phyloP scores from a whole-genome alignment of 2,888 invertebrate species.

The Phytoseiulus persimilis region DNA sequence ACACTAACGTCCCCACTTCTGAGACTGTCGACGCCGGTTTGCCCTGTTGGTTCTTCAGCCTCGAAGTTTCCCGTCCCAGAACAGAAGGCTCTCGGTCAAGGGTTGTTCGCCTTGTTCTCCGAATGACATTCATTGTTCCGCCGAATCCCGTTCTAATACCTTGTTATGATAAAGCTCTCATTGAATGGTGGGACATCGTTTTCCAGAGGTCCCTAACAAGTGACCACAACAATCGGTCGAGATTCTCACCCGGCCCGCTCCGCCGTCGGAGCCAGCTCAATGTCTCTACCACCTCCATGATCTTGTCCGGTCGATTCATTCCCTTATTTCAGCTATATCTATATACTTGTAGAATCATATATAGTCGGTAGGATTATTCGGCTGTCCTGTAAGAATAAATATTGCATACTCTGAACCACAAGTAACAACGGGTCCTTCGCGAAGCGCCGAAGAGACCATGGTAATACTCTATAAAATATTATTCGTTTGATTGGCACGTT shows the following conservation, averaged over 20 bases:
- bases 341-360: background rate
- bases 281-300: background rate
- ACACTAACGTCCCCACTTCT: background rate
- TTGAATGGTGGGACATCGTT: background rate
- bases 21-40: no score
- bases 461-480: conserved; percentile 5
- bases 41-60: background rate
- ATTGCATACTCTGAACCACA: background rate
- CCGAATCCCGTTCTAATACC: background rate
- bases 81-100: background rate
- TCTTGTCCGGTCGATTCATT: background rate
- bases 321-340: background rate
- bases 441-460: background rate
- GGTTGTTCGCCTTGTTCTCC: background rate
- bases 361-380: background rate
- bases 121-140: background rate
- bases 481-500: background rate
- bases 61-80: background rate
- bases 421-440: background rate
- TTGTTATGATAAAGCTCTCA: background rate
- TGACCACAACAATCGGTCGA: conserved; percentile 5
- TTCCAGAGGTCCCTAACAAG: background rate
- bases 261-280: background rate
- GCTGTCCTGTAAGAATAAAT: background rate
- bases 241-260: background rate